A percentile compares a stretch with the other conserved stretches of the same genome.
phyloP scores from a whole-genome alignment of 2,797 vertebrate species.

The Catamblyrhynchus diadema region DNA sequence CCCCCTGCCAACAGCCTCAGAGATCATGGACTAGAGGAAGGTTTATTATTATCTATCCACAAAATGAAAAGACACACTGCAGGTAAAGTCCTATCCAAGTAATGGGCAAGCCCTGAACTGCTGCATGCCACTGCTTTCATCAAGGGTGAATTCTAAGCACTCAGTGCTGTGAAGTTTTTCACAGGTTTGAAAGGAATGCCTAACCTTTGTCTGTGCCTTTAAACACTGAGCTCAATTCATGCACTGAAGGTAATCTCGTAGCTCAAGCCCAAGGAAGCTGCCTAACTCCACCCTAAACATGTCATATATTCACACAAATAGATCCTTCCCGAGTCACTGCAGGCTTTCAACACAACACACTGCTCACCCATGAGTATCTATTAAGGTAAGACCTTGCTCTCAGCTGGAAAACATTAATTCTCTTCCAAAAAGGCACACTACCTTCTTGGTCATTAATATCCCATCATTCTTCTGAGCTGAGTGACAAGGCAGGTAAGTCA shows the following conservation, averaged over 20 bases:
- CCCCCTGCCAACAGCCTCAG: background rate
- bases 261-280: background rate
- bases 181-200: background rate
- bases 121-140: background rate
- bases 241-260: background rate
- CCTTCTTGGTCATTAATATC: constrained; percentile 19
- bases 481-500: constrained; percentile 5
- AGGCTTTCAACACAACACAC: background rate
- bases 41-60: background rate
- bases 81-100: background rate
- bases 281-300: constrained; percentile 7
- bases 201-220: background rate
- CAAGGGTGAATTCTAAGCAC: background rate
- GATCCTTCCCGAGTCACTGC: background rate
- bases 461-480: constrained; percentile 4
- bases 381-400: constrained; percentile 22
- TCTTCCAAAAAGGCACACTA: background rate
- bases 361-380: background rate
- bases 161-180: background rate
- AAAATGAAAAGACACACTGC: background rate
- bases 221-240: background rate
- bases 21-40: background rate
- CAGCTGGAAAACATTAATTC: constrained; percentile 26
- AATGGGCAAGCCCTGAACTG: background rate
- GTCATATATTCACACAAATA: background rate